Conservation (phyloP, 2,797 vertebrate genomes). For the Gouania willdenowi region DNA sequence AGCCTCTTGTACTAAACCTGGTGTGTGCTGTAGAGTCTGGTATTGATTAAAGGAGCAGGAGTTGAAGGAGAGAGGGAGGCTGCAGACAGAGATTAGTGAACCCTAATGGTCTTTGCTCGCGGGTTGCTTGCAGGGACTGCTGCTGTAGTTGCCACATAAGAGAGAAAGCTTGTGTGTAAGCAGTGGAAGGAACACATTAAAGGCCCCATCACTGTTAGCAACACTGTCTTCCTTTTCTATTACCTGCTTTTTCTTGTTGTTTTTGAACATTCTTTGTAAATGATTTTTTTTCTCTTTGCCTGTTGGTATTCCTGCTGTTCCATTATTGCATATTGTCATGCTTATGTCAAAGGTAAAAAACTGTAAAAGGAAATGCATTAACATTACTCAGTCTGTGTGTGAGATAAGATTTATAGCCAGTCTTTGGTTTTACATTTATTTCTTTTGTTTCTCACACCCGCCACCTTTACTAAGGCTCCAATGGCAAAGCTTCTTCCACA, state of each 20-base stretch:
- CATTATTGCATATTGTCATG: constrained; percentile 1
- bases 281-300: not conserved
- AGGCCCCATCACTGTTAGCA: constrained; percentile 3
- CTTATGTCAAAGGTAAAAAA: constrained; percentile 3
- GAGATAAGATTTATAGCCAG: constrained; percentile 11
- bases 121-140: constrained; percentile 5
- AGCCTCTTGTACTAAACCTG: constrained; percentile 31
- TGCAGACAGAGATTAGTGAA: constrained; percentile 46
- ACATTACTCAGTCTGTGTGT: constrained; percentile 3
- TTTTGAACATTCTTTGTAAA: not conserved
- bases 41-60: constrained; percentile 51
- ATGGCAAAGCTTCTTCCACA: not conserved
- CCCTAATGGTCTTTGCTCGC: constrained; percentile 32
- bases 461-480: not conserved
- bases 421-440: constrained; percentile 8
- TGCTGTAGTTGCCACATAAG: constrained; percentile 6
- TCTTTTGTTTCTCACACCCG: not conserved
- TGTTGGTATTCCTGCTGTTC: not conserved
- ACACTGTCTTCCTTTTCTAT: not conserved
- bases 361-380: not conserved
- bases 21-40: constrained; percentile 37
- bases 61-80: constrained; percentile 24
- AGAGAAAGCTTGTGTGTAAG: constrained; percentile 3
- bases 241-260: not conserved
- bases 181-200: constrained; percentile 4